Conservation (phyloP, 2,797 vertebrate species). For the Acipenser ruthenus region DNA sequence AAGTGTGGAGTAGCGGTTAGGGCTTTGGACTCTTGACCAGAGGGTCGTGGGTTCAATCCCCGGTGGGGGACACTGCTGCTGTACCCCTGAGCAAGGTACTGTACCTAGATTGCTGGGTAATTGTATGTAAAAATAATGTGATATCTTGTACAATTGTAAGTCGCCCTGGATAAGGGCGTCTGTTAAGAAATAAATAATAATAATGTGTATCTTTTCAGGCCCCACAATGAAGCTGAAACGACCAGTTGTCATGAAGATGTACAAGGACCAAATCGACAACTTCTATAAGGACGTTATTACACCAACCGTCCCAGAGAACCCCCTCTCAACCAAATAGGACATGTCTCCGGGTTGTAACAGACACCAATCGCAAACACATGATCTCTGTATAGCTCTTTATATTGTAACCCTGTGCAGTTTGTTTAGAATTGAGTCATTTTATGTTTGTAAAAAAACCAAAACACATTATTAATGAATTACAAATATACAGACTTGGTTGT, state of each 20-base stretch:
- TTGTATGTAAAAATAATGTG: too few relatives aligned
- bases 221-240: slow-evolving; percentile 88
- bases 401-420: not conserved
- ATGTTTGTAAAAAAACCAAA: slow-evolving; percentile 6
- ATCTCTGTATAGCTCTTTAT: not conserved
- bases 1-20: too few relatives aligned
- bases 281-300: slow-evolving; percentile 69
- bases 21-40: too few relatives aligned
- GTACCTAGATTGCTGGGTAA: too few relatives aligned
- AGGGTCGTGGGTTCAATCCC: too few relatives aligned
- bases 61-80: too few relatives aligned
- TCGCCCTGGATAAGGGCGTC: too few relatives aligned
- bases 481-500: slow-evolving; percentile 19
- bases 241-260: slow-evolving; percentile 69
- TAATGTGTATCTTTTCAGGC: slow-evolving; percentile 46
- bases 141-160: too few relatives aligned
- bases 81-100: too few relatives aligned
- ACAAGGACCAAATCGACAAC: slow-evolving; percentile 66
- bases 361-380: slow-evolving; percentile 5
- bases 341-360: not conserved
- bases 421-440: not conserved
- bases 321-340: slow-evolving; percentile 47
- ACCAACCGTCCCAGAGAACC: slow-evolving; percentile 57
- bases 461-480: slow-evolving; percentile 14
- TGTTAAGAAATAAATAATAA: too few relatives aligned